Conservation (phyloP, 2,113 vertebrate genomes). For the Platichthys flesus region DNA sequence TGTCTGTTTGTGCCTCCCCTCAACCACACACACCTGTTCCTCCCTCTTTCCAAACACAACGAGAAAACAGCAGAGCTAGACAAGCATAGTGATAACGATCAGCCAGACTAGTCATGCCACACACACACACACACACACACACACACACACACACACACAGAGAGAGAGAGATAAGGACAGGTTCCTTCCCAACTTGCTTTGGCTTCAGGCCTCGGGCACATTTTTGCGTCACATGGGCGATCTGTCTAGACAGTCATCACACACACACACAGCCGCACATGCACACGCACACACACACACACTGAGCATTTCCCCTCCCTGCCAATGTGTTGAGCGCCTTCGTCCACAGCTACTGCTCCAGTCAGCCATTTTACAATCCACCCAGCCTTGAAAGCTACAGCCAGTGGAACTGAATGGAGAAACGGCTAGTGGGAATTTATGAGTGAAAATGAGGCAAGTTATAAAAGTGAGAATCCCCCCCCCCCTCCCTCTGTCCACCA, state of each 20-base stretch:
- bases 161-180: slow-evolving; percentile 47
- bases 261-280: background rate
- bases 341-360: slow-evolving; percentile 34
- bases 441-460: slow-evolving; percentile 11
- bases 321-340: slow-evolving; percentile 46
- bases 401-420: slow-evolving; percentile 7
- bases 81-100: slow-evolving; percentile 69
- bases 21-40: slow-evolving; percentile 65
- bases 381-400: slow-evolving; percentile 30
- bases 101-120: slow-evolving; percentile 65
- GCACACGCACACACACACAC: slow-evolving; percentile 20
- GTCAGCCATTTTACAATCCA: slow-evolving; percentile 75
- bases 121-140: background rate
- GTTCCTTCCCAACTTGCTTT: slow-evolving; percentile 70
- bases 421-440: slow-evolving; percentile 15
- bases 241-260: slow-evolving; percentile 77
- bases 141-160: too few species aligned
- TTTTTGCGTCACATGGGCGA: slow-evolving; percentile 72
- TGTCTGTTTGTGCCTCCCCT: slow-evolving; percentile 31
- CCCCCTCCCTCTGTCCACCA: slow-evolving; percentile 10
- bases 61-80: slow-evolving; percentile 64
- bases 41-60: slow-evolving; percentile 60
- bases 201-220: slow-evolving; percentile 70
- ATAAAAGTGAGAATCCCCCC: slow-evolving; percentile 27
- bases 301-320: slow-evolving; percentile 30